These are phyloP conservation scores for Augochlorella aurata DNA, from an alignment of 2,888 invertebrate species.

Conservation along the genomic window DNA sequence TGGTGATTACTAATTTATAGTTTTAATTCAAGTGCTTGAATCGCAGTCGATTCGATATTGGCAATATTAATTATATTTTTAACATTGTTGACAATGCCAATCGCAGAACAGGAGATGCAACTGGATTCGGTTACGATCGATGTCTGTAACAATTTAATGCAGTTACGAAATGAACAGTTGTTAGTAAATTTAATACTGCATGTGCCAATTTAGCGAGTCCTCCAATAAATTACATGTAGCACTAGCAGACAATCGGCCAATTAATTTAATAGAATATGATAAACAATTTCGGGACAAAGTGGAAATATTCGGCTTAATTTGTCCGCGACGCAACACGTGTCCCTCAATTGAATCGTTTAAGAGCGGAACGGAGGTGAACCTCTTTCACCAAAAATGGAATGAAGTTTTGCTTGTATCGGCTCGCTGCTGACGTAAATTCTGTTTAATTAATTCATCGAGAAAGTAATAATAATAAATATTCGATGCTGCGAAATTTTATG, in stretches of 20 bases:
- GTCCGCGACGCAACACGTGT: not conserved
- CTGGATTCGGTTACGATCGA: too few relatives aligned
- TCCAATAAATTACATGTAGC: not conserved
- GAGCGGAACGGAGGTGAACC: conserved; percentile 26
- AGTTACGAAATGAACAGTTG: too few relatives aligned
- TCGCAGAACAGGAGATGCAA: too few relatives aligned
- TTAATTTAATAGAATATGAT: not conserved
- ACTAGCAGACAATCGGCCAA: not conserved
- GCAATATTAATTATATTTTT: too few relatives aligned
- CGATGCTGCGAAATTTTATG: conserved; percentile 7
- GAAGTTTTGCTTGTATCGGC: conserved; percentile 21
- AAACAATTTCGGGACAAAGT: not conserved
- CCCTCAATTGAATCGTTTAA: conserved; percentile 34
- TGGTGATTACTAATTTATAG: too few relatives aligned
- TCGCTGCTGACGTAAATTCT: not conserved
- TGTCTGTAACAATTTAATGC: too few relatives aligned
- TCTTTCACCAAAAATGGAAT: conserved; percentile 34
- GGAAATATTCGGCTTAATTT: not conserved
- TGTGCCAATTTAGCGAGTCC: not conserved
- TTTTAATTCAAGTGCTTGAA: too few relatives aligned
- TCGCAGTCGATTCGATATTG: too few relatives aligned
- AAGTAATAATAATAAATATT: conserved; percentile 11
- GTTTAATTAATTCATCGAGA: conserved; percentile 29
- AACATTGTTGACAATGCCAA: too few relatives aligned
- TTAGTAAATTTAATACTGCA: too few relatives aligned